Evolutionary conservation across 2,888 invertebrate species (phyloP).

Genomic region (Caprella mutica): DNA sequence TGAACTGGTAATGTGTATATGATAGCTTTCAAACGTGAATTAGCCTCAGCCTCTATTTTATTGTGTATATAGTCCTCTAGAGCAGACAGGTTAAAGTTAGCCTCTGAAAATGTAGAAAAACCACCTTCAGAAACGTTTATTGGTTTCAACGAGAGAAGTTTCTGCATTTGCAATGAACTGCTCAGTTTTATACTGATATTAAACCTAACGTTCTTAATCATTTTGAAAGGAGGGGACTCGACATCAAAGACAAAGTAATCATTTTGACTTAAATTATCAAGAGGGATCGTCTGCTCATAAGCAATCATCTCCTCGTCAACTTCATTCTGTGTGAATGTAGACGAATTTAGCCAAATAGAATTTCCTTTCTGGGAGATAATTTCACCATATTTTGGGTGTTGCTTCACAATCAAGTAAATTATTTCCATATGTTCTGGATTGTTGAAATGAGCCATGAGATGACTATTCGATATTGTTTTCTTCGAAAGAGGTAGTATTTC

Average conservation of each 20-base stretch:
- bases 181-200: slow-evolving; percentile 73
- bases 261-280: slow-evolving; percentile 65
- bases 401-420: slow-evolving; percentile 57
- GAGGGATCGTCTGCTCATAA: slow-evolving; percentile 76
- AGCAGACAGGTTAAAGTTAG: slow-evolving; percentile 36
- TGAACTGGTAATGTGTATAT: slow-evolving; percentile 53
- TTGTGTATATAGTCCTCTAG: slow-evolving; percentile 35
- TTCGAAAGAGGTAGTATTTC: slow-evolving; percentile 77
- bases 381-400: slow-evolving; percentile 61
- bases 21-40: slow-evolving; percentile 46
- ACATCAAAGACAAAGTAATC: slow-evolving; percentile 72
- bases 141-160: slow-evolving; percentile 51
- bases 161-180: slow-evolving; percentile 61
- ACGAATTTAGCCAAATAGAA: slow-evolving; percentile 14
- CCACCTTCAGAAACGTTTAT: slow-evolving; percentile 68
- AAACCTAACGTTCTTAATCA: slow-evolving; percentile 42
- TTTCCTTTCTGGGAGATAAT: slow-evolving; percentile 48
- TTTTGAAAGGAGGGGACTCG: slow-evolving; percentile 45
- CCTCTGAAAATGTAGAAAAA: slow-evolving; percentile 39
- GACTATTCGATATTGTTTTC: slow-evolving; percentile 60
- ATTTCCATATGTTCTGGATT: slow-evolving; percentile 52
- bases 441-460: slow-evolving; percentile 62
- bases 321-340: slow-evolving; percentile 69
- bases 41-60: slow-evolving; percentile 32
- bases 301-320: slow-evolving; percentile 65